phyloP scores from a whole-genome alignment of 2,113 vertebrate species.

The Athene cunicularia region DNA sequence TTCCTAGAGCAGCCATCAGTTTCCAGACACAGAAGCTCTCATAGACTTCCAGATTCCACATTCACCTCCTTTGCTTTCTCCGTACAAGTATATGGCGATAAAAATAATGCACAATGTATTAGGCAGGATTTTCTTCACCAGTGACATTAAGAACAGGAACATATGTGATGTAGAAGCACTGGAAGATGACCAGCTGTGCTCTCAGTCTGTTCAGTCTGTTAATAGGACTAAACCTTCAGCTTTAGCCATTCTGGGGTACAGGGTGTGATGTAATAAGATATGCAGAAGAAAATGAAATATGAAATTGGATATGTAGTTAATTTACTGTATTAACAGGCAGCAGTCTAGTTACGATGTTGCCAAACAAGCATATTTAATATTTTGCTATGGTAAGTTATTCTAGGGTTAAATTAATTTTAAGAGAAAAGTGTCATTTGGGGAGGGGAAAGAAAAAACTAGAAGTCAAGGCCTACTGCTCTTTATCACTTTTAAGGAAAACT shows the following conservation, averaged over 20 bases:
- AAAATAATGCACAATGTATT: not conserved
- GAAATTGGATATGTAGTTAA: slow-evolving; percentile 29
- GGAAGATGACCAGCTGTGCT: slow-evolving; percentile 46
- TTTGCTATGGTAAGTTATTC: slow-evolving; percentile 13
- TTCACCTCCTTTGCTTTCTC: not conserved
- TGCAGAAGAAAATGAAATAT: slow-evolving; percentile 42
- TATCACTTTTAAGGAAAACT: not conserved
- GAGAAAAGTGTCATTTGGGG: not conserved
- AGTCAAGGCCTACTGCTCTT: not conserved
- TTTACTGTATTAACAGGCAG: slow-evolving; percentile 31
- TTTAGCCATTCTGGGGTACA: not conserved
- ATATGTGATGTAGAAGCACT: slow-evolving; percentile 25
- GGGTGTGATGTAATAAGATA: not conserved
- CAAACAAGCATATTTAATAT: slow-evolving; percentile 37
- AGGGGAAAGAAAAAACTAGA: not conserved
- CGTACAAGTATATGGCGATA: not conserved
- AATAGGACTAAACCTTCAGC: slow-evolving; percentile 13
- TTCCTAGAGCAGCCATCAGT: not conserved
- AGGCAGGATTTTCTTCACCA: not conserved
- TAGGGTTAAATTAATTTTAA: not conserved
- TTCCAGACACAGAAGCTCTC: not conserved
- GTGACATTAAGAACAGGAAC: not conserved
- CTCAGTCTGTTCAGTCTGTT: slow-evolving; percentile 24
- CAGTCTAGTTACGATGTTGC: not conserved
- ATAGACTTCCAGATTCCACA: not conserved